phyloP scores from a whole-genome alignment of 2,888 invertebrate genomes.

The Tanytarsus gracilentus region DNA sequence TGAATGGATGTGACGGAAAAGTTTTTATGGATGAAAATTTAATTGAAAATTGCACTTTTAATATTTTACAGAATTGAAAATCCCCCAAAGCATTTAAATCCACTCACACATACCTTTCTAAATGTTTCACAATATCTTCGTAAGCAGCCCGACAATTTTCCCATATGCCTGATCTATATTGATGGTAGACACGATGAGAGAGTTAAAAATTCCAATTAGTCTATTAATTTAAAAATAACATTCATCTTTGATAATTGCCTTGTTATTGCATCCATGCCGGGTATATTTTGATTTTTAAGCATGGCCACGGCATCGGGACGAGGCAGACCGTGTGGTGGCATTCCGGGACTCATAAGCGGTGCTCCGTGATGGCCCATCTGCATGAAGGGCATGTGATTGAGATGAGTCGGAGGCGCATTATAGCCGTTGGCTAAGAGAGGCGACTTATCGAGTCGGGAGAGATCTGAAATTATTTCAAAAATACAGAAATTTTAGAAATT shows the following conservation, averaged over 20 bases:
- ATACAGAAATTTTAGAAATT: too few relatives aligned
- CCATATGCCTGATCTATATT: slow-evolving; percentile 77
- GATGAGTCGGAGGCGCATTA: slow-evolving; percentile 84
- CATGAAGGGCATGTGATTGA: slow-evolving; percentile 92
- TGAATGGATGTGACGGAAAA: neutral
- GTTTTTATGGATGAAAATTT: too few relatives aligned
- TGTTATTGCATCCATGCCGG: slow-evolving; percentile 83
- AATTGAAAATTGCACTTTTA: too few relatives aligned
- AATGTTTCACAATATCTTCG: slow-evolving; percentile 90
- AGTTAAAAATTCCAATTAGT: neutral
- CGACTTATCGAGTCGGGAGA: slow-evolving; percentile 83
- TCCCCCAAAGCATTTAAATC: too few relatives aligned
- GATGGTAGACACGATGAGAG: slow-evolving; percentile 30
- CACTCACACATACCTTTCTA: slow-evolving; percentile 91
- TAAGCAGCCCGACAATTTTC: slow-evolving; percentile 91
- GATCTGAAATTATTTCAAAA: slow-evolving; percentile 54
- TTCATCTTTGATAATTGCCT: slow-evolving; percentile 49
- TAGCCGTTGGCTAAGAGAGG: slow-evolving; percentile 87
- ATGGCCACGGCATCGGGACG: slow-evolving; percentile 74
- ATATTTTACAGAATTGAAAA: too few relatives aligned
- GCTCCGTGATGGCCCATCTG: slow-evolving; percentile 70
- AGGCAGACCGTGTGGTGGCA: slow-evolving; percentile 73
- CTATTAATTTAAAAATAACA: neutral
- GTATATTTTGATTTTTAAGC: slow-evolving; percentile 75
- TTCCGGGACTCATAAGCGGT: slow-evolving; percentile 76